Base-by-base conservation (phyloP, 2,113 vertebrate genomes). In the Cynopterus brachyotis region DNA sequence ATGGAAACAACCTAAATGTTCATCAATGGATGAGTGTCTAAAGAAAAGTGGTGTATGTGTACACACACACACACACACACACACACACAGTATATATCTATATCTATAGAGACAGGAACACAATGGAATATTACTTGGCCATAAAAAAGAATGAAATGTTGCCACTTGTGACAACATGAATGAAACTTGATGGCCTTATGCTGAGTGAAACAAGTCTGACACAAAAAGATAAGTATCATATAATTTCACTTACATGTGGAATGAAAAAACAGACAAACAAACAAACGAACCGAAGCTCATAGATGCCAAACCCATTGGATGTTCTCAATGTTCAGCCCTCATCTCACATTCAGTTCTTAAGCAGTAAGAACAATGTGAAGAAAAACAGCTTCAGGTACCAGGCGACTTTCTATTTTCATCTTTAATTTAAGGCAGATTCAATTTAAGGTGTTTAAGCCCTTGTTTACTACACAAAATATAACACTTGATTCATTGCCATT, bases 321-420 rank as follows among this genome's bases (percentile, higher is more conserved):
- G 15, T 50, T 50, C 4, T 16, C 69, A 86, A 26, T 28, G 24
- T 30, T 96, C 42, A 40, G 6, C 42, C 28, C n/a, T 55, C 30
- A 9, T 50, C 16, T 87, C 40, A 20, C 26, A 62, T 67, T 79
- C 19, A 85, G 37, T 60, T 72, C 62, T n/a, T 60, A 17, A 84
- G 16, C 40, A 92, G 35, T 59, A 92, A 72, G 62, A 81, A 35
- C 2, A 59, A 16, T 26, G 42, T 15, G 28, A 64, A 88, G 70
- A 75, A 75, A 42, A 95, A 26, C 3, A 26, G 72, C 32, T 69
- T 22, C 35, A 62, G 78, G 26, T 78, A 42, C 55, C 72, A 88
- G 45, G 26, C 86, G 40, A 85, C 42, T 89, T 72, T 75, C 37
- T 32, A 87, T 82, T 94, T 94, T 70, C 47, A 94, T 60, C 73